Percentiles rank a stretch among this genome's conserved stretches.
Evolutionary conservation across 2,797 vertebrate genomes (phyloP).

Genomic region (Xenops minutus): DNA sequence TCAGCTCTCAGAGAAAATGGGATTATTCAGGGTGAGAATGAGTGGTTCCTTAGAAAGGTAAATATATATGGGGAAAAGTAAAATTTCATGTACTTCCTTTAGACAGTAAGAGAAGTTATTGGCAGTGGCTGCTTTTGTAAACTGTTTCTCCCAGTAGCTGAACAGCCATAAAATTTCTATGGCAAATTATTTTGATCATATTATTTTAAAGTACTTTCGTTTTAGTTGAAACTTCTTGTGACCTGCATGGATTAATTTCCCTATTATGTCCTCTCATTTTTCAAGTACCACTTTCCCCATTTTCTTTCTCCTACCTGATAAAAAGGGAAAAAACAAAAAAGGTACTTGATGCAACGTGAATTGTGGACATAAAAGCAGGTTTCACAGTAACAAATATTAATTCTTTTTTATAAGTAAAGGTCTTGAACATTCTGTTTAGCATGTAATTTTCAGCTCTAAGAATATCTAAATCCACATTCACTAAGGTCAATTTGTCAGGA

Average conservation of each 20-base stretch:
- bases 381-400: background rate
- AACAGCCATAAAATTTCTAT: background rate
- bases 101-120: background rate
- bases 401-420: rapidly evolving
- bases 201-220: background rate
- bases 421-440: background rate
- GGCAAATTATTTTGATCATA: background rate
- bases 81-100: background rate
- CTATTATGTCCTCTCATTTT: background rate
- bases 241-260: background rate
- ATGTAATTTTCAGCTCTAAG: background rate
- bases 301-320: background rate
- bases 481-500: background rate
- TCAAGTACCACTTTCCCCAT: background rate
- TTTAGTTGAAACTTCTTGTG: background rate
- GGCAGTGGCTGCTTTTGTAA: background rate
- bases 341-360: background rate
- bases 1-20: background rate
- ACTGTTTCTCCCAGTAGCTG: background rate
- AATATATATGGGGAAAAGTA: background rate
- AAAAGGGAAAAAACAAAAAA: rapidly evolving
- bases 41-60: background rate
- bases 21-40: background rate
- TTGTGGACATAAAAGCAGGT: background rate
- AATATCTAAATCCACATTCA: background rate